Base-by-base conservation (phyloP, 2,113 vertebrate species). In the Ornithorhynchus anatinus region DNA sequence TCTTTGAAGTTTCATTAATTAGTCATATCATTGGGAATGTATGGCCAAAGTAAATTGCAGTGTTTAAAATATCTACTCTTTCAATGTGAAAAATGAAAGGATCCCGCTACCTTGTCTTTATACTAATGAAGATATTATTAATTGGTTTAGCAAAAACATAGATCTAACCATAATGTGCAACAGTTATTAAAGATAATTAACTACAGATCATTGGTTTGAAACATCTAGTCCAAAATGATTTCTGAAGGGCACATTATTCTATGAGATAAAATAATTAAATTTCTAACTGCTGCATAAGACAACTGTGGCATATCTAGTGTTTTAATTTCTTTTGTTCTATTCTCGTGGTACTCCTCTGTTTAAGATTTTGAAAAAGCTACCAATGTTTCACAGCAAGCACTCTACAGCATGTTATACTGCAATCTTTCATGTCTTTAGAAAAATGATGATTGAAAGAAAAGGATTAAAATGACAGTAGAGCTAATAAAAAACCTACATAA, bases 181-280 rank as follows among this genome's bases (percentile, higher is more conserved):
- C 93, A 94, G 93, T 94, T 94, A 94, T 95, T 95, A 94, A 93
- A 94, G 93, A 95, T 94, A 95, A 94, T 94, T 94, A 95, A 95
- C 92, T 93, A 93, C 91, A 94, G 92, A 94, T 95, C 93, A 94
- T 94, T 94, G 93, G 91, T 92, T 94, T 94, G 93, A 94, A 94
- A 94, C 91, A 94, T 94, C 93, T 94, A 92, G 92, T 93, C 92
- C 92, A 94, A 94, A 94, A 94, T 94, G 91, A 94, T 94, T 94
- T 94, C 93, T 94, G 93, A 94, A 94, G 92, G 92, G 93, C 93
- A 93, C 92, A 94, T 94, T 93, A 94, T 93, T 94, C 94, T 93
- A 91, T 79, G 90, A 94, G 92, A 94, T 95, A 94, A 95, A 95
- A 95, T 95, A 94, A 94, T 94, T 94, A 94, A 93, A 94, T 94